These are phyloP conservation scores for Penaeus indicus DNA, from an alignment of 1,140 invertebrate genomes.

Conservation along the genomic window DNA sequence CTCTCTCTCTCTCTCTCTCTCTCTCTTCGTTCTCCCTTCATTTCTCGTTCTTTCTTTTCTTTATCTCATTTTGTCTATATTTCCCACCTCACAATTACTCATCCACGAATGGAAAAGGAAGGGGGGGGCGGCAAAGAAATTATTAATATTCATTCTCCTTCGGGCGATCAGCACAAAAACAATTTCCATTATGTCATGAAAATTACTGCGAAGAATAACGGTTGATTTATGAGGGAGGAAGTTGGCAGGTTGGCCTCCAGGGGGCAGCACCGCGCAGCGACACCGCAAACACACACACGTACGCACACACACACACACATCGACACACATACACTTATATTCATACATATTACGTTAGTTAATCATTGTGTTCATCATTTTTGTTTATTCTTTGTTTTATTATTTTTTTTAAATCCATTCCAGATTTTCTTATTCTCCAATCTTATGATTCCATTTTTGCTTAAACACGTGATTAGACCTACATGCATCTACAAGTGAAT, in stretches of 20 bases:
- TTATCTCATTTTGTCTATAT: too few relatives aligned
- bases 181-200: conserved; percentile 64
- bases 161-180: conserved; percentile 61
- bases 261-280: conserved; percentile 61
- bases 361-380: too few relatives aligned
- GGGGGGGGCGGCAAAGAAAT: conserved; percentile 38
- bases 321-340: background rate
- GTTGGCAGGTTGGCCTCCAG: conserved; percentile 60
- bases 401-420: too few relatives aligned
- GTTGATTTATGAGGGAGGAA: conserved; percentile 57
- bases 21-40: too few relatives aligned
- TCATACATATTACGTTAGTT: background rate
- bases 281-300: background rate
- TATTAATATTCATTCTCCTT: conserved; percentile 63
- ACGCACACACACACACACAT: background rate
- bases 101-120: background rate
- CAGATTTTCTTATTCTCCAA: too few relatives aligned
- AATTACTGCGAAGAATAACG: conserved; percentile 64
- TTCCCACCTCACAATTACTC: too few relatives aligned
- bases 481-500: too few relatives aligned
- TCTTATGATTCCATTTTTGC: too few relatives aligned
- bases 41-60: too few relatives aligned
- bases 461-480: too few relatives aligned
- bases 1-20: too few relatives aligned
- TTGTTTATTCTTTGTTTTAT: too few relatives aligned